Conservation (phyloP, 1,140 invertebrate genomes). For the Lordiphosa stackelbergi region DNA sequence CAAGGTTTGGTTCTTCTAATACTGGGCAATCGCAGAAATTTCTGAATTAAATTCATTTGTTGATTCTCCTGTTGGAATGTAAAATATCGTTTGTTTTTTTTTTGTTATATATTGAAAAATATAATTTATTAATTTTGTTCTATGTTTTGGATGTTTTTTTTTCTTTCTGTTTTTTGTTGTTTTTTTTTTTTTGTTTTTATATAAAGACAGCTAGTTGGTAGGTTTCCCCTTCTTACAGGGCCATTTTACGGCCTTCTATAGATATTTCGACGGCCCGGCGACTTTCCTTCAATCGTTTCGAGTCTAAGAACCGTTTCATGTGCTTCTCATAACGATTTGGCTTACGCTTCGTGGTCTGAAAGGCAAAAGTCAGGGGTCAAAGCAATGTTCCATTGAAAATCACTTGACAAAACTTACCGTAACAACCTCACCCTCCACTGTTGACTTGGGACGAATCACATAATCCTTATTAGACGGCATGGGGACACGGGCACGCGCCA, state of each 20-base stretch:
- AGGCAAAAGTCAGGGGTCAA: neutral
- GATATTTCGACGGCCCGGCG: slow-evolving; percentile 93
- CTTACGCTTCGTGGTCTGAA: slow-evolving; percentile 87
- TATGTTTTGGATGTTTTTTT: slow-evolving; percentile 28
- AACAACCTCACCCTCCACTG: slow-evolving; percentile 90
- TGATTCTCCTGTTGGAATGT: no score
- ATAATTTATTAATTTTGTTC: slow-evolving; percentile 44
- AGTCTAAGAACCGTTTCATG: slow-evolving; percentile 92
- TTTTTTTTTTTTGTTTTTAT: neutral
- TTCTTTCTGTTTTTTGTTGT: neutral
- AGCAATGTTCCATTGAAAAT: neutral
- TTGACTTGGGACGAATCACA: slow-evolving; percentile 94
- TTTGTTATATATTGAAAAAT: slow-evolving; percentile 38
- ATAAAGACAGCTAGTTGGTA: slow-evolving; percentile 25
- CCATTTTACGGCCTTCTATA: slow-evolving; percentile 97
- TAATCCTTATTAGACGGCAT: slow-evolving; percentile 97
- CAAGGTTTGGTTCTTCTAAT: no score
- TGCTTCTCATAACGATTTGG: slow-evolving; percentile 93
- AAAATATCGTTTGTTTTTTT: slow-evolving; percentile 1
- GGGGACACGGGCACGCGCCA: slow-evolving; percentile 95
- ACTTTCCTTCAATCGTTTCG: slow-evolving; percentile 87
- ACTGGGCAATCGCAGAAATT: no score
- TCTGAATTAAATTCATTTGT: no score
- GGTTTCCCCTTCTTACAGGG: slow-evolving; percentile 80
- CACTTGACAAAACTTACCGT: slow-evolving; percentile 79